phyloP scores from a whole-genome alignment of 2,113 vertebrate genomes.

The Coreoperca whiteheadi region DNA sequence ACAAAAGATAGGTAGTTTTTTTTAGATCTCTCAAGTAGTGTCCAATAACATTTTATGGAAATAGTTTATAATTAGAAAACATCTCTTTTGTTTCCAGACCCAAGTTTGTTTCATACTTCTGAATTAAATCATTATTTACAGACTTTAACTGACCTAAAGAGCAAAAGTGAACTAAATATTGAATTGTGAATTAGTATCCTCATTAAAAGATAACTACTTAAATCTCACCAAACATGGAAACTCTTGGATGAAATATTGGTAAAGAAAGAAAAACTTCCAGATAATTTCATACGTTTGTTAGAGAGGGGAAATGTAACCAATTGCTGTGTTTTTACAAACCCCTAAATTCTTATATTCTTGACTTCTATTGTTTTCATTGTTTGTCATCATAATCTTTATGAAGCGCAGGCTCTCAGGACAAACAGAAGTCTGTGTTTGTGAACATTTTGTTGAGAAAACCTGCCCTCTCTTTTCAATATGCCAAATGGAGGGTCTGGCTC shows the following conservation, averaged over 20 bases:
- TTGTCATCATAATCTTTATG: constrained; percentile 28
- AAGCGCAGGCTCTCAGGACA: constrained; percentile 18
- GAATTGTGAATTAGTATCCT: background rate
- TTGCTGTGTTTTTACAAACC: background rate
- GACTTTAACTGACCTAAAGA: background rate
- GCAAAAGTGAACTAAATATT: background rate
- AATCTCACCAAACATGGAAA: background rate
- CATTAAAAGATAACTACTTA: background rate
- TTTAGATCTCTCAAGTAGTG: no score
- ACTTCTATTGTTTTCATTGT: constrained; percentile 9
- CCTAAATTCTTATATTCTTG: background rate
- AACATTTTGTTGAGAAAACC: background rate
- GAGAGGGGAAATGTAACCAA: background rate
- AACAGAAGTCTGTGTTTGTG: constrained; percentile 1
- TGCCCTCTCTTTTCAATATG: constrained; percentile 5
- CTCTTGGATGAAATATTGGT: background rate
- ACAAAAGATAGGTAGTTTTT: no score
- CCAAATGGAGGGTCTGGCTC: constrained; percentile 39
- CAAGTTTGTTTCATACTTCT: background rate
- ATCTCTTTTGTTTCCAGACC: no score
- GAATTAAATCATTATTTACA: background rate
- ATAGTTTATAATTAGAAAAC: no score
- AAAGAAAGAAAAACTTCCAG: background rate
- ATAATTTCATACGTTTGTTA: background rate
- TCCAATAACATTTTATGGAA: no score